Percentiles rank a stretch among this genome's conserved stretches.
phyloP scores from a whole-genome alignment of 2,797 vertebrate genomes.

The Crocodylus rhombifer region DNA sequence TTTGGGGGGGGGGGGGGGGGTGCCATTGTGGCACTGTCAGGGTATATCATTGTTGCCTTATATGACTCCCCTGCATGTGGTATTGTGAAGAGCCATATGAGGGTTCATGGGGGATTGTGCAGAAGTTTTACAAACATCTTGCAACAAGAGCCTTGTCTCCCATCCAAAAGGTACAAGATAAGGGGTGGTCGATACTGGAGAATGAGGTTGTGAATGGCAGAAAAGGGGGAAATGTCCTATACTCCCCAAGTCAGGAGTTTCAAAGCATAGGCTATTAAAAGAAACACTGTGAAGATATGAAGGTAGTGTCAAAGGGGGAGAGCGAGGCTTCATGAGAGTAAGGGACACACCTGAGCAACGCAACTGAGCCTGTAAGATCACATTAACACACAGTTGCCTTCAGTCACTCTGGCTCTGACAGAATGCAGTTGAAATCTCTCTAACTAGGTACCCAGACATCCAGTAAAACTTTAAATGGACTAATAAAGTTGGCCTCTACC shows the following conservation, averaged over 20 bases:
- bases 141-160: not conserved
- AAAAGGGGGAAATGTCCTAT: not conserved
- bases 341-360: not conserved
- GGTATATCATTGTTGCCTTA: not conserved
- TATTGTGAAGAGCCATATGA: not conserved
- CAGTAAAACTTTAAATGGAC: not conserved
- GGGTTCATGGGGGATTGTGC: not conserved
- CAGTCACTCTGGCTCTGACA: not conserved
- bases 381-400: not conserved
- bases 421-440: not conserved
- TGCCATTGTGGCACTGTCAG: rapidly evolving
- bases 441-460: not conserved
- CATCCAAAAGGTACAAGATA: not conserved
- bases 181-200: not conserved
- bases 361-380: not conserved
- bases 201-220: not conserved
- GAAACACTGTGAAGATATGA: not conserved
- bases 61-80: not conserved
- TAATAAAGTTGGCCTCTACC: not conserved
- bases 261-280: not conserved
- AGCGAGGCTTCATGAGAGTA: not conserved
- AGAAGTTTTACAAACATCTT: not conserved
- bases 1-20: not conserved
- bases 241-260: not conserved
- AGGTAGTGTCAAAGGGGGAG: not conserved